Base-by-base conservation (phyloP, 1,140 invertebrate species). In the Atta texana region DNA sequence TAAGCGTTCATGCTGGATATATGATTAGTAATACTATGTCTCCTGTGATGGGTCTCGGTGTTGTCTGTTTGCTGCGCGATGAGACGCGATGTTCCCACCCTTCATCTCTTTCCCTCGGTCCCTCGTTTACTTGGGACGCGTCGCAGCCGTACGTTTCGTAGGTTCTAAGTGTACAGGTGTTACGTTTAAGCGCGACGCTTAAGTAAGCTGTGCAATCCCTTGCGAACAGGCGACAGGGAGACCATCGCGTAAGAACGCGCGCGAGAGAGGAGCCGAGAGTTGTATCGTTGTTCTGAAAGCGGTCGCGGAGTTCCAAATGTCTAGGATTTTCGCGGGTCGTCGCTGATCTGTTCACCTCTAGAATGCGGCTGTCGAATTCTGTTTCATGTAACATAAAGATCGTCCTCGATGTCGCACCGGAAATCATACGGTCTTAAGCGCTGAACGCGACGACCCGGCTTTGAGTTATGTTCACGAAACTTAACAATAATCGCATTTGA, bases 111-210 rank as follows among this genome's bases (percentile, higher is more conserved):
- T 55, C 53, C 2, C 5, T 7, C 5, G 14, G 10, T 16, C 49
- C 49, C 14, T 14, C 34, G 78, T 74, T 82, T 88, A 88, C 74
- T 75, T 74, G 61, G 53, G 82, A 87, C 55, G 86, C 87, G 86
- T 91, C 90, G 80, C 84, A 85, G 64, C 34, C 84, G 71, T 64
- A 88, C 81, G 91, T 93, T 92, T 89, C 88, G 72, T 93, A 93
- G 91, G 68, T 92, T 90, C 64, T 94, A 94, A 94, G 92, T 94
- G 93, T 94, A 94, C 93, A 94, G 91, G 68, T 86, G 85, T 88
- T 66, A 87, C 85, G 74, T 91, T 80, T 84, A 71, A 69, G 77
- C 69, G 75, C 78, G 80, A 90, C 71, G 81, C 85, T 82, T 59
- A 74, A 49, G 76, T 85, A 87, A 91, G 87, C 39, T 89, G 89